Evolutionary conservation across 1,140 invertebrate species (phyloP), one percentile per base, ranked within the genome.

Genomic region (Drosophila suzukii): DNA sequence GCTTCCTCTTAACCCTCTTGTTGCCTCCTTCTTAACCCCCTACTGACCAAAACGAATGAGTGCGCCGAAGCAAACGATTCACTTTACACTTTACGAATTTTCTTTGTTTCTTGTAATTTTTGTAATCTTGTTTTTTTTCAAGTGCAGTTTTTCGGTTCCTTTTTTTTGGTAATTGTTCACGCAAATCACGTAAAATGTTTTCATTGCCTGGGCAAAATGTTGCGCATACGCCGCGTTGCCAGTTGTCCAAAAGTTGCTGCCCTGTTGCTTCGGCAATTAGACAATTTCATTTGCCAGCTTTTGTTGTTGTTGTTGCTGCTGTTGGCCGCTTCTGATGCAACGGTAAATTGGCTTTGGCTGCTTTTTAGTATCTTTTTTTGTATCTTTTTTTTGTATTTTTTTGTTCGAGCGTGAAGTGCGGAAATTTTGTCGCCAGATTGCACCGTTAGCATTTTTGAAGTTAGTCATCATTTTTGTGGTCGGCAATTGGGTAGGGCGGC

Each of bases 161-260:
- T 41, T 44, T 49, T 66, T 55, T 65, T 46, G 24, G 41, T 47
- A 56, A 62, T 75, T 78, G 47, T 78, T 60, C 47, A 88, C 75
- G 82, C 82, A 78, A 85, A 86, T 71, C 81, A 86, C 82, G 81
- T 85, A 66, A 66, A 78, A 55, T 75, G 61, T 76, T 67, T 75
- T 59, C 72, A 76, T 55, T 51, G 59, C 39, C 17, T 41, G 44
- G 41, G 32, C 32, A 44, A 68, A 74, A 74, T 77, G 61, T 75
- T 76, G 71, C 72, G 72, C 72, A 76, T 75, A 49, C 60, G 72
- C 55, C 46, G 61, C 41, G 43, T 75, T 61, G 70, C 68, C 68
- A 49, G 56, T 71, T 75, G 70, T 46, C 32, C 43, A 60, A 55
- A 53, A 61, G 54, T 24, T 55, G 73, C 46, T 65, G 20, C 41